Evolutionary conservation across 2,888 invertebrate genomes (phyloP).

Genomic region (Eilema depressum): DNA sequence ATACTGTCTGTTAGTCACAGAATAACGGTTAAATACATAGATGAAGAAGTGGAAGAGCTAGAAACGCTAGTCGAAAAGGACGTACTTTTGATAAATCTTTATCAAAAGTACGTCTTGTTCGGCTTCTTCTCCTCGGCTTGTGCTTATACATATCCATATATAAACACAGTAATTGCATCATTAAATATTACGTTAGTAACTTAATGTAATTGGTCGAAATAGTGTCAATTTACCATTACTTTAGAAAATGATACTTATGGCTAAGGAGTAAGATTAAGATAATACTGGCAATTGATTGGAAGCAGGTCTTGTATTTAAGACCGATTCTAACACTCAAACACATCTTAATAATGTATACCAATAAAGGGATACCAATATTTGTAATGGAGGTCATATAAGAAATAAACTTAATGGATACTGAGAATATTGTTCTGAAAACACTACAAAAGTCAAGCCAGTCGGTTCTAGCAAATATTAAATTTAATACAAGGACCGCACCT

Average conservation of each 20-base stretch:
- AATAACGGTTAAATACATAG: neutral
- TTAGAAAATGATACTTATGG: neutral
- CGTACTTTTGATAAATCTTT: neutral
- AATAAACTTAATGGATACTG: neutral
- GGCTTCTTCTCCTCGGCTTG: too few species aligned
- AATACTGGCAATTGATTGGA: neutral
- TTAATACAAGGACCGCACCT: neutral
- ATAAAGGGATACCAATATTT: too few species aligned
- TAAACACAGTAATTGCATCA: neutral
- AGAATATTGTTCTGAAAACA: neutral
- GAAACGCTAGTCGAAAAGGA: neutral
- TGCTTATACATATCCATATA: too few species aligned
- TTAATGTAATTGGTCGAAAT: neutral
- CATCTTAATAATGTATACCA: too few species aligned
- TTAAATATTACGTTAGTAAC: neutral
- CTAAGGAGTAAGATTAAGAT: neutral
- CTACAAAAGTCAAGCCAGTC: neutral
- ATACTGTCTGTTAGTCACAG: neutral
- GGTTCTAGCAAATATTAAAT: neutral
- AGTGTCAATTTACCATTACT: neutral
- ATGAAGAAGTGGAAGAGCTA: neutral
- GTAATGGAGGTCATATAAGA: neutral
- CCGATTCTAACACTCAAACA: neutral
- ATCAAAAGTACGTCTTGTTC: too few species aligned
- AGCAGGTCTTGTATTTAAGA: neutral